A percentile compares a stretch with the other conserved stretches of the same genome.
phyloP scores from a whole-genome alignment of 2,797 vertebrate species.

The Antrozous pallidus region DNA sequence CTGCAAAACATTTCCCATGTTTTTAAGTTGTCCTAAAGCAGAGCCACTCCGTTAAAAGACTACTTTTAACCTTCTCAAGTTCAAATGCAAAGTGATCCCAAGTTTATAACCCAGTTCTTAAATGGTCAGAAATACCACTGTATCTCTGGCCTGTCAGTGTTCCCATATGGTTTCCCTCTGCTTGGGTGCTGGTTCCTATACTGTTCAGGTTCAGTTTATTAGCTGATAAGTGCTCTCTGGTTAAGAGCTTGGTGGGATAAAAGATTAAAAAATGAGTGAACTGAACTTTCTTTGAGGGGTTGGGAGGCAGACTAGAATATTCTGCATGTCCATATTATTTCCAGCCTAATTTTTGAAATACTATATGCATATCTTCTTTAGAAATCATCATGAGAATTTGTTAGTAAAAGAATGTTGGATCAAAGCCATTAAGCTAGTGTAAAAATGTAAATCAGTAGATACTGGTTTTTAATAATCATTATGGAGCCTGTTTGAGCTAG shows the following conservation, averaged over 20 bases:
- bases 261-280: not conserved
- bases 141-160: not conserved
- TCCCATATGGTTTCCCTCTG: not conserved
- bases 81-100: not conserved
- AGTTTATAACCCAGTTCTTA: not conserved
- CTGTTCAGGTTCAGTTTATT: not conserved
- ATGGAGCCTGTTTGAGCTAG: not conserved
- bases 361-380: not conserved
- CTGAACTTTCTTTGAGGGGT: not conserved
- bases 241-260: not conserved
- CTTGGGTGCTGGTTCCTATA: not conserved
- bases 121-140: not conserved
- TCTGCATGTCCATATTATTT: not conserved
- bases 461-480: constrained; percentile 12
- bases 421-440: not conserved
- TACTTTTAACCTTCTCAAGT: constrained; percentile 18
- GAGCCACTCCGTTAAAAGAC: not conserved
- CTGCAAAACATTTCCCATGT: not conserved
- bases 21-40: not conserved
- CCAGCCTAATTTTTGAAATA: not conserved
- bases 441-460: constrained; percentile 38
- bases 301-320: not conserved
- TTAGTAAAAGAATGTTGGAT: not conserved
- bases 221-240: not conserved
- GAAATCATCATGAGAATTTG: not conserved